Conservation (phyloP, 2,113 vertebrate species). For the Budorcas taxicolor region DNA sequence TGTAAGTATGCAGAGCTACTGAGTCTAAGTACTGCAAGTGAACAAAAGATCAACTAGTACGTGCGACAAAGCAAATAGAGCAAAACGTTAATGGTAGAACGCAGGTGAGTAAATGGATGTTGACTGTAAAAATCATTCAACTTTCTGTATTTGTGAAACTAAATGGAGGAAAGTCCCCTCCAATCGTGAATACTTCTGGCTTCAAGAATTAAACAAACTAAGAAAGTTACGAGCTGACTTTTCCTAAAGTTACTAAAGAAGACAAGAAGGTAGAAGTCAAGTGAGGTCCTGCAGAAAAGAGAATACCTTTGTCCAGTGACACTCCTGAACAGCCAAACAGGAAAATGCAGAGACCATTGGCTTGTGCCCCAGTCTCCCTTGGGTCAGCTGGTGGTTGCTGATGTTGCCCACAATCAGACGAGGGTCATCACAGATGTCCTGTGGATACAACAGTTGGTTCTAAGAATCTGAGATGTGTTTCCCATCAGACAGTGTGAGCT, state of each 20-base stretch:
- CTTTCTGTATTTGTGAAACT: neutral
- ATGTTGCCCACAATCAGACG: constrained; percentile 90
- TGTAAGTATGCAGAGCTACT: neutral
- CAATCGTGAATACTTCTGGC: neutral
- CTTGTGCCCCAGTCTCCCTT: constrained; percentile 91
- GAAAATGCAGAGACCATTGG: constrained; percentile 94
- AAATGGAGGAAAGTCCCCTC: neutral
- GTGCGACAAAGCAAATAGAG: neutral
- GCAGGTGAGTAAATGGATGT: neutral
- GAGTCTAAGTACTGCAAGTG: neutral
- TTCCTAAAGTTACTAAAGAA: constrained; percentile 8
- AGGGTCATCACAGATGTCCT: constrained; percentile 89
- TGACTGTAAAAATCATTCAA: neutral
- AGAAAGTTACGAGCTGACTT: neutral
- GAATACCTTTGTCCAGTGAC: constrained; percentile 89
- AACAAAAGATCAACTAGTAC: neutral
- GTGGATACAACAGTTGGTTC: constrained; percentile 42
- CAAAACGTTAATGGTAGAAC: neutral
- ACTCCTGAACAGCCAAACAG: constrained; percentile 87
- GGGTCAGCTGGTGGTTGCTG: constrained; percentile 90
- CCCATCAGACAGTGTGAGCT: neutral
- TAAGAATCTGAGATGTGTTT: neutral
- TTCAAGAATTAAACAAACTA: neutral
- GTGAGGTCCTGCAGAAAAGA: neutral
- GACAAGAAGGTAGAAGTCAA: neutral